A percentile compares a stretch with the other conserved stretches of the same genome.
These are phyloP conservation scores for Arizona elegans DNA, from an alignment of 2,113 vertebrate genomes.

Conservation along the genomic window DNA sequence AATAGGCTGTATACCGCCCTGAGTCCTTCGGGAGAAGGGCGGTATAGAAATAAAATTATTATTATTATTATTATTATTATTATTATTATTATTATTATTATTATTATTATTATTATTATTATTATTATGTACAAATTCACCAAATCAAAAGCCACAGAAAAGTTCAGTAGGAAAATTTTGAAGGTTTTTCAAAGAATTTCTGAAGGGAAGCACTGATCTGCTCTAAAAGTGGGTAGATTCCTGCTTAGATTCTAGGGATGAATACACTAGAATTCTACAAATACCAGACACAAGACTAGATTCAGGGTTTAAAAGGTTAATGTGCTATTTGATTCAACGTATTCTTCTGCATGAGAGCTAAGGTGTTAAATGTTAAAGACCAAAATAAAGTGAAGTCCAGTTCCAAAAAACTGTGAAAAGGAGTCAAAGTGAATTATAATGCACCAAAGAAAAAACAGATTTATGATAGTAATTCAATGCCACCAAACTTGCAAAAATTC, in stretches of 20 bases:
- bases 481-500: not conserved
- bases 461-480: not conserved
- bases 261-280: not conserved
- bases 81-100: no score
- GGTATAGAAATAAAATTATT: no score
- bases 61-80: no score
- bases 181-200: not conserved
- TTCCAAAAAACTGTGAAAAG: not conserved
- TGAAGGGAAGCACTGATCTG: not conserved
- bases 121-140: not conserved
- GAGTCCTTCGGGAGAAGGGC: no score
- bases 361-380: not conserved
- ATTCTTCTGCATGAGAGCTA: not conserved
- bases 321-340: not conserved
- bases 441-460: not conserved
- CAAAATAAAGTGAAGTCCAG: not conserved
- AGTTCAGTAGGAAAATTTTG: not conserved
- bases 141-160: not conserved
- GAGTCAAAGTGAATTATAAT: not conserved
- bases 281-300: not conserved
- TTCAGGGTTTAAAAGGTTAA: not conserved
- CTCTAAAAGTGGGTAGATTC: not conserved
- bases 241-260: not conserved
- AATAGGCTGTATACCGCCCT: no score
- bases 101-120: no score